Base-by-base conservation (phyloP, 2,888 invertebrate genomes). In the Phania funesta region DNA sequence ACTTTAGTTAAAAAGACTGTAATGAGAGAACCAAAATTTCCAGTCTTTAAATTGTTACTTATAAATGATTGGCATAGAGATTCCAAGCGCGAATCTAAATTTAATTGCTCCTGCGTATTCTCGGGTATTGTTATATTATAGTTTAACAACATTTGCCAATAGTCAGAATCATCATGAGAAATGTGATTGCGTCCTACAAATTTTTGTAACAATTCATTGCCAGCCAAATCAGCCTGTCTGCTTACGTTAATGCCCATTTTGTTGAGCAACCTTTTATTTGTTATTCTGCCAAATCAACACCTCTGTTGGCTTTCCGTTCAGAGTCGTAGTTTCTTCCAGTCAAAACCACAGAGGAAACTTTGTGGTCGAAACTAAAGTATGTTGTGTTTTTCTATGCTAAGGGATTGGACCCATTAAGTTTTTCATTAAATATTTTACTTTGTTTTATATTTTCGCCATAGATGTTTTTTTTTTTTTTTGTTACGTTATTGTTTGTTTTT, bases 71-170 rank as follows among this genome's bases (percentile, higher is more conserved):
- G 94, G 87, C 96, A 93, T 84, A 95, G 90, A 0, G 94, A 91
- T 86, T 96, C 95, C 2, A 97, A 93, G 64, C 94, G 93, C 4
- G 96, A 95, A 88, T 98, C 98, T 76, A 99, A 92, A 81, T 94
- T 93, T 32, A 96, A 91, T 87, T 96, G 95, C 85, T 97, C 96
- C 86, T 95, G 93, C 68, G 97, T 93, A 86, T 94, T 95, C 50
- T 93, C 92, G 0, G 98, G 97, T 78, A 97, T 94, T 41, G 94
- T 93, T 86, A 98, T 95, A 85, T 97, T 96, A 89, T 98, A 99
- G 0, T 98, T 96, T 41, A 99, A 92, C 84, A 99, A 93, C 85
- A 95, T 94, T 89, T 97, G 97, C 99, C 99, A 99, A 90, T 97
- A 98, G 0, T 96, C 95, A 89, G 98, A 96, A 89, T 97, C 97